Base-by-base conservation (phyloP, 2,888 invertebrate genomes). In the Thyatira batis region DNA sequence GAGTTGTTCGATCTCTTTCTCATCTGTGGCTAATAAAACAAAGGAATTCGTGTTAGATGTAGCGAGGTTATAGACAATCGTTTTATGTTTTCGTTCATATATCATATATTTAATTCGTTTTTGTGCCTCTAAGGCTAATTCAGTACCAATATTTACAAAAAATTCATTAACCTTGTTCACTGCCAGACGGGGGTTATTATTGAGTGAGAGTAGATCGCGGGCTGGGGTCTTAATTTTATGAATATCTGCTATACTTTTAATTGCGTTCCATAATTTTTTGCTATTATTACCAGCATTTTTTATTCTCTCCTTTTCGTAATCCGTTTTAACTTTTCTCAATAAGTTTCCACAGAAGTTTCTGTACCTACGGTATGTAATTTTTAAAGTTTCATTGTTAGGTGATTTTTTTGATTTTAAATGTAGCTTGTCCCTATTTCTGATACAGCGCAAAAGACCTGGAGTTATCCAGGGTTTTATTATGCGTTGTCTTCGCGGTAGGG, bases 201-300 rank as follows among this genome's bases (percentile, higher is more conserved):
- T 11, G 13, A 33, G 33, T 33, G 13, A 33, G 5, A 33, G 33
- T 33, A 33, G 11, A 5, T 33, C 33, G 4, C 33, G 33, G 13
- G 33, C 13, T 33, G 33, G n/a, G 1, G 33, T 33, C 13, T 33
- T 33, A 25, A n/a, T 23, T 21, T n/a, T 21, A 23, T 45, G 21
- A 6, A 45, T n/a, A n/a, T 23, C n/a, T 46, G 23, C 33, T n/a
- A 51, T 45, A 13, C 30, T 23, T 33, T 51, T 51, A n/a, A 46
- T 46, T 9, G 51, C 45, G n/a, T 45, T 51, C 51, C 51, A 51
- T 2, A 46, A n/a, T 20, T 30, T 6, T 21, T 51, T 45, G 13
- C 21, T 28, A 11, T 46, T 27, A 23, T 28, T 45, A 6, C 33
- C 46, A 6, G 51, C 46, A 10, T 46, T 33, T 3, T 46, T 33